Evolutionary conservation across 2,888 invertebrate genomes (phyloP), one percentile per base, ranked within the genome.

Genomic region (Tetanocera ferruginea): DNA sequence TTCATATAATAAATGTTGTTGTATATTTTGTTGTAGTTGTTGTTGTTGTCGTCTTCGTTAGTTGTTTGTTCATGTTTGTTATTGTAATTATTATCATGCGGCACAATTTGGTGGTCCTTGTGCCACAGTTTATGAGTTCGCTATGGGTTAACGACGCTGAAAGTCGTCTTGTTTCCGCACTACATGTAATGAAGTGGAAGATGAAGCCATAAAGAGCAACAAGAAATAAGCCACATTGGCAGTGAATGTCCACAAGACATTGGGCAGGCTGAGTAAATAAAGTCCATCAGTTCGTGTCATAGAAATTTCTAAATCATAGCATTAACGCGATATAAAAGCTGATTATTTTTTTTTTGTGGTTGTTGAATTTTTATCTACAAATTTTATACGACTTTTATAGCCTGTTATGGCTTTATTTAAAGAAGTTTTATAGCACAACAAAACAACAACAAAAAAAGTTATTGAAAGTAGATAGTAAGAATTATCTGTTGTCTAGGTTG

Each of bases 71-170:
- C 55, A 55, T 28, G 51, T 69, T 57, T 37, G 72, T 57, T 73
- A 25, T 19, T 73, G 60, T 60, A 73, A 73, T 60, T 73, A 60
- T 43, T 37, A 60, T 73, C 43, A 43, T 60, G 72, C 28, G 57
- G 25, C 60, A 34, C 72, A 43, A 73, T 73, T 73, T 60, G 57
- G 23, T 17, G 60, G 23, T 28, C 43, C 49, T 34, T 23, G 19
- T n/a, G 71, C 11, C 19, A 34, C 34, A 52, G 37, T 55, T 71
- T 71, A 57, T 57, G 71, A 52, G 52, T 9, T 55, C 55, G 19
- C 55, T 23, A 55, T 23, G 55, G 55, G 23, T 23, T 55, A 55
- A 23, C 19, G 55, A 19, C 19, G 11, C 19, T 55, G 19, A 55
- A 23, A 19, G 55, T 23, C 19, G 55, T 23, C 55, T 23, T 23